Conservation (phyloP, 2,113 vertebrate genomes). For the Lasiurus cinereus region DNA sequence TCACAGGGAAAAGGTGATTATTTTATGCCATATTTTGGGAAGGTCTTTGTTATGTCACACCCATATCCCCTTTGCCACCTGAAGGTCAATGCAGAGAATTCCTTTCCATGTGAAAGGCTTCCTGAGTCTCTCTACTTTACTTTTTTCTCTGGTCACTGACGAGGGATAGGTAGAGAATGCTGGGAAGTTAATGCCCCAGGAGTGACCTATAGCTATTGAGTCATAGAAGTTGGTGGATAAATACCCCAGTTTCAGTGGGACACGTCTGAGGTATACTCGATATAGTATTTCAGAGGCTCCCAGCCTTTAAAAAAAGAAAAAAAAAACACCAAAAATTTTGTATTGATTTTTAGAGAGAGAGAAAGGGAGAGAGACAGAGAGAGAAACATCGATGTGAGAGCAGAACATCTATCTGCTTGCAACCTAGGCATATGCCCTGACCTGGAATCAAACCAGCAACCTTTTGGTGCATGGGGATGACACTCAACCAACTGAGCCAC, state of each 20-base stretch:
- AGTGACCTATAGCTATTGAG: no score
- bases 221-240: background rate
- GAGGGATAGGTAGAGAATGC: background rate
- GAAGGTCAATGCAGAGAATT: background rate
- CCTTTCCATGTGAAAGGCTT: background rate
- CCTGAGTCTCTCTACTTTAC: background rate
- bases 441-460: no score
- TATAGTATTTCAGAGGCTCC: background rate
- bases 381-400: no score
- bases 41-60: background rate
- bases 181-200: background rate
- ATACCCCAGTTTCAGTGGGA: background rate
- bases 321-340: no score
- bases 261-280: background rate
- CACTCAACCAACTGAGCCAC: no score
- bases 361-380: no score
- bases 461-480: no score
- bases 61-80: background rate
- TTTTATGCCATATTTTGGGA: constrained; percentile 20
- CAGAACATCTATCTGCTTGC: no score
- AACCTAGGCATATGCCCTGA: no score
- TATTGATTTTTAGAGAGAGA: no score
- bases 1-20: background rate
- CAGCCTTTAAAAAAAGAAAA: background rate
- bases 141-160: background rate